Base-by-base conservation (phyloP, 2,888 invertebrate species). In the Trissolcus japonicus region DNA sequence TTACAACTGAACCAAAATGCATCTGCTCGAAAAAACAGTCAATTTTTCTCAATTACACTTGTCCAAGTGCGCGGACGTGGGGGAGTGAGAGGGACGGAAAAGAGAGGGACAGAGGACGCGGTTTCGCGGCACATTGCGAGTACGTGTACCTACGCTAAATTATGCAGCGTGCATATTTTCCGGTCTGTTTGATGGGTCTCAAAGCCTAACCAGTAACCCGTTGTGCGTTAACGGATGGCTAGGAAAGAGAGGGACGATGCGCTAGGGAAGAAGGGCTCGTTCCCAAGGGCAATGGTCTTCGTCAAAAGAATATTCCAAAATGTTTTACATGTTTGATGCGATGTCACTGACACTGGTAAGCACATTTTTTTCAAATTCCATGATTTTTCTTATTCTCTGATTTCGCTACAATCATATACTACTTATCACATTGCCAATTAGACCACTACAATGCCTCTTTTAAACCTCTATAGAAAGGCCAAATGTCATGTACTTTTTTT, bases 81-180 rank as follows among this genome's bases (percentile, higher is more conserved):
- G 68, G 68, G 48, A 62, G 51, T 48, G 21, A 65, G 59, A 59
- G 25, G 48, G 50, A 65, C 48, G 55, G 54, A 54, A 56, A 54
- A 59, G 57, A 76, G 55, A 71, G 46, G 50, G 54, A 69, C 48
- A 35, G 62, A 63, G 54, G 17, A 67, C 68, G 76, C 76, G 67
- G 78, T 75, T 79, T 79, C 78, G 78, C 78, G 75, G 65, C 54
- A 57, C 59, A 66, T 55, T 74, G 78, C 71, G 72, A 72, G 60
- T 75, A 59, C 61, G 69, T 80, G 76, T 81, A 82, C 82, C 83
- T 82, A 83, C 81, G 81, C 80, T 85, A 83, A 88, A 87, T 87
- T 87, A 88, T 87, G 87, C 87, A 87, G 86, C 84, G 84, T 86
- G 86, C 87, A 87, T 87, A 87, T 88, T 88, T 88, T 88, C 87